Evolutionary conservation across 2,888 invertebrate genomes (phyloP), one percentile per base, ranked within the genome.

Genomic region (Tenthredo mesomela): DNA sequence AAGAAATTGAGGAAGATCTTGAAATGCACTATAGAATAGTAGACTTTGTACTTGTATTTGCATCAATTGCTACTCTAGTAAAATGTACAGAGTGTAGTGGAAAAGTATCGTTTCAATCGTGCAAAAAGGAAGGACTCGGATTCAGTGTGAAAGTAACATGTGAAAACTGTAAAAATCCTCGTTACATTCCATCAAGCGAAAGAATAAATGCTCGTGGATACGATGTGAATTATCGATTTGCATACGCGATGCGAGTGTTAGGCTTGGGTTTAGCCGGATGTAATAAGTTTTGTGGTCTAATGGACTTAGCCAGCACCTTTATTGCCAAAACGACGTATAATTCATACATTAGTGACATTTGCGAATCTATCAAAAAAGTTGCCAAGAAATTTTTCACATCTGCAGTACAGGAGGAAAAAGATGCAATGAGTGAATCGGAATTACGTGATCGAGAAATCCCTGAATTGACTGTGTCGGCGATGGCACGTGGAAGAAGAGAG

Each of bases 151-250:
- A 87, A 80, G 85, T 86, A 25, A 82, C 85, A 71, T 87, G 87
- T 84, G 87, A 87, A 85, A 87, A 85, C 21, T 87, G 88, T 85
- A 86, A 86, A 85, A 25, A 86, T 37, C 86, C 85, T 83, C 71
- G 25, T 29, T 82, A 86, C 71, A 73, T 87, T 86, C 85, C 86
- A 70, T 87, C 86, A 4, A 86, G 86, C 86, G 85, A 84, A 87
- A 85, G 86, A 87, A 86, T 87, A 50, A 75, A 86, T 21, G 77
- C 80, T 87, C 85, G 87, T 86, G 61, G 43, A 37, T 87, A 87
- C 70, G 86, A 86, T 84, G 70, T 87, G 18, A 88, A 88, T 87
- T 80, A 86, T 85, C 85, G 88, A 82, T 88, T 89, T 85, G 85
- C 85, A 87, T 89, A 86, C 70, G 86, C 73, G 50, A 87, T 88